Evolutionary conservation across 2,797 vertebrate genomes (phyloP).

Genomic region (Pelobates cultripes): DNA sequence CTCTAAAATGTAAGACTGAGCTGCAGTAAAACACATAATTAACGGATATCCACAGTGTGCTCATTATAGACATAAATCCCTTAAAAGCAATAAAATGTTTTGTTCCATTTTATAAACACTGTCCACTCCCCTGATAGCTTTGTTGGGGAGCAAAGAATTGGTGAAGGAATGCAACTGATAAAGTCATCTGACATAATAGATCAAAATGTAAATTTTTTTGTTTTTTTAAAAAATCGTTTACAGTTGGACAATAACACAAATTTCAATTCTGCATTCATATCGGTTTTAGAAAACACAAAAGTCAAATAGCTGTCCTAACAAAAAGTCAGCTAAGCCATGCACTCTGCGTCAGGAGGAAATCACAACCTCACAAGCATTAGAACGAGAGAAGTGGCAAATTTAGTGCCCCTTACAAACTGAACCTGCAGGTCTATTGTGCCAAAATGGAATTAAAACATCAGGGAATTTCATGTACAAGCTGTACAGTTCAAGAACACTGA

Average conservation of each 20-base stretch:
- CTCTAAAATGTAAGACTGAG: no score
- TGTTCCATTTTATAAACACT: no score
- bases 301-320: constrained; percentile 22
- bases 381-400: constrained; percentile 81
- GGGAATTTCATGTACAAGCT: constrained; percentile 89
- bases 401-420: constrained; percentile 86
- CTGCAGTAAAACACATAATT: no score
- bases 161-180: no score
- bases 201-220: constrained; percentile 39
- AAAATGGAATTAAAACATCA: constrained; percentile 90
- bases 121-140: no score
- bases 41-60: no score
- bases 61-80: no score
- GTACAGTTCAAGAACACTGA: constrained; percentile 80
- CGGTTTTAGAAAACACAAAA: constrained; percentile 35
- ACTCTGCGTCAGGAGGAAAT: constrained; percentile 36
- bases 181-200: constrained; percentile 5
- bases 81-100: no score
- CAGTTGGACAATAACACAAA: constrained; percentile 47
- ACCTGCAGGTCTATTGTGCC: constrained; percentile 82
- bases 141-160: no score
- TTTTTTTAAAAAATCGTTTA: constrained; percentile 42
- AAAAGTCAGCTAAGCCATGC: constrained; percentile 54
- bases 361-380: constrained; percentile 30
- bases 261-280: constrained; percentile 48